Evolutionary conservation across 2,888 invertebrate genomes (phyloP).

Genomic region (Diarsia dahlii): DNA sequence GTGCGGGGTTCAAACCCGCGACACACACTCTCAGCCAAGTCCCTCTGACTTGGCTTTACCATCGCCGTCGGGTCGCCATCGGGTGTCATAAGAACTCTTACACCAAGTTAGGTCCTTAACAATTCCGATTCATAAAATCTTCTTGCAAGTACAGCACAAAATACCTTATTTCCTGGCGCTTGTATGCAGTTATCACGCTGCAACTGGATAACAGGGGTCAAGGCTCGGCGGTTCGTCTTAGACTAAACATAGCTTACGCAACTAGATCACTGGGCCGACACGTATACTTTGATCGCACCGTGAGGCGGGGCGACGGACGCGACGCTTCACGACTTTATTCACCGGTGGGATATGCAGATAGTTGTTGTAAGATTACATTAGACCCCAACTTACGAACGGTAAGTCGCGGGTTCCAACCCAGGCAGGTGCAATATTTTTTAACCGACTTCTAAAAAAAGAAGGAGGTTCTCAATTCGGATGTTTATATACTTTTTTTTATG

Average conservation of each 20-base stretch:
- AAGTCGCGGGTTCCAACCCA: too few species aligned
- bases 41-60: too few species aligned
- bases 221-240: constrained; percentile 49
- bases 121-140: not conserved
- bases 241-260: constrained; percentile 64
- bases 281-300: constrained; percentile 49
- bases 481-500: too few species aligned
- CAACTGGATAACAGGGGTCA: constrained; percentile 60
- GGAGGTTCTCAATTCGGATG: too few species aligned
- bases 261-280: constrained; percentile 40
- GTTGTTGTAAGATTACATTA: not conserved
- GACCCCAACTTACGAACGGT: too few species aligned
- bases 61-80: too few species aligned
- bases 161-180: constrained; percentile 63
- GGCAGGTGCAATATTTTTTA: too few species aligned
- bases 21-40: too few species aligned
- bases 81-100: too few species aligned
- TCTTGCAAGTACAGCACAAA: constrained; percentile 8
- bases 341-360: not conserved
- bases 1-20: too few species aligned
- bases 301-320: constrained; percentile 27
- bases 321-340: not conserved
- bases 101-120: too few species aligned
- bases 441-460: too few species aligned
- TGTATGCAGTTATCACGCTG: constrained; percentile 49